Percentiles rank a stretch among this genome's conserved stretches.
phyloP scores from a whole-genome alignment of 2,113 vertebrate species.

The Puntigrus tetrazona region DNA sequence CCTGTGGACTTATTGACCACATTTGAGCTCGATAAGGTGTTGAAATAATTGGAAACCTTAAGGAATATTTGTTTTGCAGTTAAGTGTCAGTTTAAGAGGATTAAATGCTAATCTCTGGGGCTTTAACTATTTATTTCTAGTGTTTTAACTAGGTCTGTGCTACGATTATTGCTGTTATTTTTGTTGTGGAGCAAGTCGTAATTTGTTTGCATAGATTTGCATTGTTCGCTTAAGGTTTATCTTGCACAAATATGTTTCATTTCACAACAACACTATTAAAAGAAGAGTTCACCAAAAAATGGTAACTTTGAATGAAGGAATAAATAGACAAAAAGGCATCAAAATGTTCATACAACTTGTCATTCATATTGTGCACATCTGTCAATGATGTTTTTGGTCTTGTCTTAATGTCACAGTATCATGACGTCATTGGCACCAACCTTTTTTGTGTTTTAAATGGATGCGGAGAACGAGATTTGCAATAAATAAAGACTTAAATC shows the following conservation, averaged over 20 bases:
- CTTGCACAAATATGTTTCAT: neutral
- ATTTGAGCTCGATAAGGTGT: slow-evolving; percentile 57
- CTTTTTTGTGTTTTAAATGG: neutral
- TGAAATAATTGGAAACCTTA: slow-evolving; percentile 10
- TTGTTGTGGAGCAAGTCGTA: neutral
- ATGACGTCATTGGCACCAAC: neutral
- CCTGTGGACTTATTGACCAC: slow-evolving; percentile 47
- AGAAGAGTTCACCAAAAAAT: neutral
- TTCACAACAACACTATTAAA: neutral
- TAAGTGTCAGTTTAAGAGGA: neutral
- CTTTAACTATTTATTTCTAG: neutral
- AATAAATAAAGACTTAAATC: neutral
- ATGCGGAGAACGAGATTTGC: neutral
- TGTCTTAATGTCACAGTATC: neutral
- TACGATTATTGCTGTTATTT: neutral
- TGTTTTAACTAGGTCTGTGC: neutral
- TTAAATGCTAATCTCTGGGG: neutral
- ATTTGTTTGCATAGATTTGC: slow-evolving; percentile 19
- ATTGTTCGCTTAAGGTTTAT: neutral
- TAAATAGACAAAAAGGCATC: neutral
- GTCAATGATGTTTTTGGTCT: neutral
- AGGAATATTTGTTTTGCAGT: slow-evolving; percentile 15
- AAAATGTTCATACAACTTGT: neutral
- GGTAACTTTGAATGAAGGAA: neutral
- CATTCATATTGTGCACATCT: neutral